Percentiles rank a stretch among this genome's conserved stretches.
These are phyloP conservation scores for Andrena cerasifolii DNA, from an alignment of 1,140 invertebrate species.

Conservation along the genomic window DNA sequence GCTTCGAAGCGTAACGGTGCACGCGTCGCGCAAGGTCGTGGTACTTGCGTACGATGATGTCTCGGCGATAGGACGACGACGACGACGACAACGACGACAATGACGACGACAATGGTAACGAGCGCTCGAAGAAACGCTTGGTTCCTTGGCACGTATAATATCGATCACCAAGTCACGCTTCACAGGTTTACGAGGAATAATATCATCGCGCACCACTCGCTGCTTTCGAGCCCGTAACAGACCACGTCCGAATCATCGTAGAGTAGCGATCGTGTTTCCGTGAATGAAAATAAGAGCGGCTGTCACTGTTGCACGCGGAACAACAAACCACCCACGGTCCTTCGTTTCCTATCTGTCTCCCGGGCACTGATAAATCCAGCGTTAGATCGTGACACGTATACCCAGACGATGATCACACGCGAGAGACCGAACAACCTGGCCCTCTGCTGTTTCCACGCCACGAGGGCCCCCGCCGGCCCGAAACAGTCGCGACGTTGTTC, in stretches of 20 bases:
- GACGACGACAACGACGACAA: neutral
- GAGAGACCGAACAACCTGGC: neutral
- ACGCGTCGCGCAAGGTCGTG: conserved; percentile 11
- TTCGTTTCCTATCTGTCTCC: conserved; percentile 12
- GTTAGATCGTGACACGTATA: conserved; percentile 29
- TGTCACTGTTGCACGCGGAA: conserved; percentile 38
- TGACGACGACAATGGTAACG: conserved; percentile 4
- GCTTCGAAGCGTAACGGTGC: conserved; percentile 3
- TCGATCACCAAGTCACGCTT: conserved; percentile 57
- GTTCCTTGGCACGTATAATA: conserved; percentile 48
- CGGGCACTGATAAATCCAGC: conserved; percentile 39
- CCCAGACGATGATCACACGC: conserved; percentile 33
- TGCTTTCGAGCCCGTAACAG: neutral
- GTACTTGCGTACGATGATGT: neutral
- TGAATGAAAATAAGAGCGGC: neutral
- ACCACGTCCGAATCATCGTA: conserved; percentile 63
- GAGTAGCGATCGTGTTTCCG: too few relatives aligned
- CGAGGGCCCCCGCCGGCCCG: neutral
- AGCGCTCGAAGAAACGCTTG: conserved; percentile 25
- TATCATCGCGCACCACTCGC: conserved; percentile 54
- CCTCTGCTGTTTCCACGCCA: neutral
- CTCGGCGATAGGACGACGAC: neutral
- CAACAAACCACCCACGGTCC: conserved; percentile 22
- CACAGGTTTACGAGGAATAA: conserved; percentile 44
- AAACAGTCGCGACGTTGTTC: conserved; percentile 30